Base-by-base conservation (phyloP, 2,797 vertebrate species). In the Hyperoplus immaculatus region DNA sequence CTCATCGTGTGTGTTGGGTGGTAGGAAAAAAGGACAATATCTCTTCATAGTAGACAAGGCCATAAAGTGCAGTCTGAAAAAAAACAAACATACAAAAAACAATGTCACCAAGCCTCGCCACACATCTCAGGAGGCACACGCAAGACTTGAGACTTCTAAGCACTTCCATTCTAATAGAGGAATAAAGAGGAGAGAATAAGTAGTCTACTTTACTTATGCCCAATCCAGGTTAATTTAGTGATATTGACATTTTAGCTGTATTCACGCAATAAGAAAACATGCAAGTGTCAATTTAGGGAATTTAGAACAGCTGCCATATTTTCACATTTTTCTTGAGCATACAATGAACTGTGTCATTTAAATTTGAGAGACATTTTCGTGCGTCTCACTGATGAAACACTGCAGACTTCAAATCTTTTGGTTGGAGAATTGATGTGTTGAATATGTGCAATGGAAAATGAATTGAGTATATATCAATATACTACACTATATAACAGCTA, bases 1-100 rank as follows among this genome's bases (percentile, higher is more conserved):
- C 93, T 92, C 92, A 91, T 94, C 89, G 85, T 94, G 92, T 93
- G 89, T 92, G 88, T 67, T 88, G 84, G 80, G 87, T 72, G 86
- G 85, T 5, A 87, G 66, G 75, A 89, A 88, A 81, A 93, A 92
- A 92, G 78, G 80, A 90, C 80, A 83, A 81, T 84, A 81, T 91
- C 69, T 84, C 72, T 74, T 83, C 69, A 83, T 77, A 80, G 67
- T 14, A 83, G 78, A 87, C 59, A 36, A 88, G 88, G 85, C 80
- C 79, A 77, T 59, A 55, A 87, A 88, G 88, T 85, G 83, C 80
- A 89, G 80, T 57, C 63, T 49, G 47, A 53, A 72, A 54, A 54
- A 68, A 69, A 81, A 74, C 29, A 29, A 29, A 29, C 29, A 3
- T 29, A 29, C 29, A 29, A 56, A 76, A 21, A 60, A 45, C 16